These are phyloP conservation scores for Hylomyscus alleni DNA, from an alignment of 2,797 vertebrate species.

Conservation along the genomic window DNA sequence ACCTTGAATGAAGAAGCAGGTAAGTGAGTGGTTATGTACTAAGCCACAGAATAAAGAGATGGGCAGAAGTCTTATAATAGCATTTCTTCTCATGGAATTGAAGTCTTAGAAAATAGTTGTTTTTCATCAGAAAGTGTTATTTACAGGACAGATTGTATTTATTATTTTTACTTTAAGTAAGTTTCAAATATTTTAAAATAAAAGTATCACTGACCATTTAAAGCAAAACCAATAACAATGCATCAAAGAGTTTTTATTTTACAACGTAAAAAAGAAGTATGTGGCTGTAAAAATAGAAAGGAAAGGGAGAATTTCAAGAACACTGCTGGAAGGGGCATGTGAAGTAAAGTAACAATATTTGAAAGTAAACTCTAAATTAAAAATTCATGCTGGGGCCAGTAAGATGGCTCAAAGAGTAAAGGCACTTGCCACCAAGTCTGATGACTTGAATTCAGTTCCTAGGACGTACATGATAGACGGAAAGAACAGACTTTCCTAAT, in stretches of 20 bases:
- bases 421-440: background rate
- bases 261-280: constrained; percentile 57
- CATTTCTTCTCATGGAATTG: constrained; percentile 50
- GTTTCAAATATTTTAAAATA: constrained; percentile 40
- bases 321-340: background rate
- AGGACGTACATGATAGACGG: no score
- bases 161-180: constrained; percentile 61
- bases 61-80: background rate
- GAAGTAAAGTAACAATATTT: constrained; percentile 41
- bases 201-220: constrained; percentile 32
- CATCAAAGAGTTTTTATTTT: constrained; percentile 16
- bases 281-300: constrained; percentile 30
- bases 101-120: constrained; percentile 25
- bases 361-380: constrained; percentile 26
- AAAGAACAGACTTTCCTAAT: background rate
- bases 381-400: constrained; percentile 32
- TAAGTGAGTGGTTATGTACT: constrained; percentile 18
- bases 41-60: constrained; percentile 32
- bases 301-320: constrained; percentile 50
- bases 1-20: constrained; percentile 42
- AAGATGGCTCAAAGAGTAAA: background rate
- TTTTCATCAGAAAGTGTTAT: constrained; percentile 50
- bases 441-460: background rate
- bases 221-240: constrained; percentile 28
- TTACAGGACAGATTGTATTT: background rate